Evolutionary conservation across 2,797 vertebrate genomes (phyloP).

Genomic region (Vespertilio murinus): DNA sequence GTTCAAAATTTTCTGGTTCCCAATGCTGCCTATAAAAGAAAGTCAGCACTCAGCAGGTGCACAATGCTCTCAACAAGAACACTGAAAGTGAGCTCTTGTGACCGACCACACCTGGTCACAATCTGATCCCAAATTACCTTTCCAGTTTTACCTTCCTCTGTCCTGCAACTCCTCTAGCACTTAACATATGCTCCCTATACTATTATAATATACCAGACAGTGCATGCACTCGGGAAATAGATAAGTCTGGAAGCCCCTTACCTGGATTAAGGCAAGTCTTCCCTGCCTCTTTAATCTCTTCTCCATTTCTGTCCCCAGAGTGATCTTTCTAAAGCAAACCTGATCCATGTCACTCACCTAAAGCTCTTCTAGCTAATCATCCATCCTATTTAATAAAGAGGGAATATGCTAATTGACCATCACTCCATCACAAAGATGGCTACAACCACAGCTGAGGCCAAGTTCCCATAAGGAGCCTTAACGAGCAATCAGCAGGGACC

Average conservation of each 20-base stretch:
- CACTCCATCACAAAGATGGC: too few relatives aligned
- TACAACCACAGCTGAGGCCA: too few relatives aligned
- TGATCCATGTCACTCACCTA: conserved; percentile 11
- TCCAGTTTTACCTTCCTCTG: background rate
- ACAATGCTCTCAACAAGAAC: background rate
- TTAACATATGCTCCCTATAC: background rate
- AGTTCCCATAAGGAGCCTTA: too few relatives aligned
- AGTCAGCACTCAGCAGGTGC: background rate
- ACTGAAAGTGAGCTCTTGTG: background rate
- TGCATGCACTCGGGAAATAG: background rate
- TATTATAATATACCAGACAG: background rate
- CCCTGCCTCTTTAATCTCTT: background rate
- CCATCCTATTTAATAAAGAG: background rate
- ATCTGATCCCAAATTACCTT: background rate
- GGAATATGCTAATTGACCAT: too few relatives aligned
- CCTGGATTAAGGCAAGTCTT: background rate
- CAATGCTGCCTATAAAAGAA: background rate
- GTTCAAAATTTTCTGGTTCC: background rate
- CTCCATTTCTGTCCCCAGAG: background rate
- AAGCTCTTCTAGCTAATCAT: background rate
- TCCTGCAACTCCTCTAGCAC: background rate
- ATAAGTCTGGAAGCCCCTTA: background rate
- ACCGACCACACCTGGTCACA: background rate
- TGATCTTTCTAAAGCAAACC: conserved; percentile 22
- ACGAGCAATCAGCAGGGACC: too few relatives aligned